Evolutionary conservation across 1,140 invertebrate genomes (phyloP), one percentile per base, ranked within the genome.

Genomic region (Anoplolepis gracilipes): DNA sequence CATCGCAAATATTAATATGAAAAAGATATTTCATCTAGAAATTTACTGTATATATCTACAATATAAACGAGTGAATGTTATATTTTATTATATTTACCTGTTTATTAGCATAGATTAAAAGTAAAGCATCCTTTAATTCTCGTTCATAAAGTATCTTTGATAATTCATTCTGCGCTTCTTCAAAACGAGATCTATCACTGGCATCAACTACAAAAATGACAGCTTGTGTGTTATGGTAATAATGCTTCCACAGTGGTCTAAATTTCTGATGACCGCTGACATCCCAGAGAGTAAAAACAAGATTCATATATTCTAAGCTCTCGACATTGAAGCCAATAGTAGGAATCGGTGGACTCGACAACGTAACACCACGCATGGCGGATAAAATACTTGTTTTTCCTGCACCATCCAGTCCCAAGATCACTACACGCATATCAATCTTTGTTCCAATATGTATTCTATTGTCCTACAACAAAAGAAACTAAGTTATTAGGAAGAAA

Each of bases 351-450:
- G 92, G 90, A 16, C 59, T 88, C 0, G 91, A 89, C 6, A 90
- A 49, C 19, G 95, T 93, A 49, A 95, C 93, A 75, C 96, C 96
- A 92, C 96, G 96, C 86, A 97, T 93, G 81, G 96, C 96, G 76
- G 96, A 96, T 8, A 97, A 92, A 76, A 97, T 96, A 84, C 96
- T 96, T 0, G 96, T 97, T 92, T 97, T 97, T 10, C 96, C 96
- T 10, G 95, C 95, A 30, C 95, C 95, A 84, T 96, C 96, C 11
- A 96, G 89, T 22, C 96, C 96, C 19, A 96, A 84, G 19, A 96
- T 96, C 0, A 97, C 96, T 2, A 96, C 96, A 46, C 96, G 90
- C 96, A 96, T 96, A 87, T 97, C 96, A 75, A 96, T 96, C 90
- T 96, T 96, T 19, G 96, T 96, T 42, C 96, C 96, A 87, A 97